Evolutionary conservation across 2,888 invertebrate genomes (phyloP).

Genomic region (Apocheima hispidaria): DNA sequence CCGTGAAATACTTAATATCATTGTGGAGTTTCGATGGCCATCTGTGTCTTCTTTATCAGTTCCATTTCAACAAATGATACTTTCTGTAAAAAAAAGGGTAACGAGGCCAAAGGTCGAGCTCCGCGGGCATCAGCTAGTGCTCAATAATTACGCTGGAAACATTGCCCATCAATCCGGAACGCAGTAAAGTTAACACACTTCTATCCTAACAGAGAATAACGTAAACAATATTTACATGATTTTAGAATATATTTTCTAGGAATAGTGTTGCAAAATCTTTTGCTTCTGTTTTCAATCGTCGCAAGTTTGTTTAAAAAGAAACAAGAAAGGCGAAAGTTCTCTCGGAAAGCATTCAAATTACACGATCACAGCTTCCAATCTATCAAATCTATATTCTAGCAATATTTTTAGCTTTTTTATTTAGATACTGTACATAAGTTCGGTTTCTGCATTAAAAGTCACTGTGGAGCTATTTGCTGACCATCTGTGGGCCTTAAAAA

Average conservation of each 20-base stretch:
- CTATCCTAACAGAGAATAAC: no score
- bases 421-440: slow-evolving; percentile 13
- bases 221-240: no score
- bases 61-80: no score
- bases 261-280: not conserved
- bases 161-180: no score
- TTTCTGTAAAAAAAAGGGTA: no score
- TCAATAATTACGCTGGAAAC: no score
- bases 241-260: not conserved
- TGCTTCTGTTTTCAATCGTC: slow-evolving; percentile 3
- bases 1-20: no score
- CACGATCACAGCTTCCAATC: slow-evolving; percentile 2
- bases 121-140: no score
- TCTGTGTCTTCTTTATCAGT: no score
- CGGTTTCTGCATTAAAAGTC: slow-evolving; percentile 19
- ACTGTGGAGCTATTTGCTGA: slow-evolving; percentile 19
- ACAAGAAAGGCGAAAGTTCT: slow-evolving; percentile 5
- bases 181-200: no score
- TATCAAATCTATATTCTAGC: slow-evolving; percentile 10
- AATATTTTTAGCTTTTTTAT: slow-evolving; percentile 10
- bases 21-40: no score
- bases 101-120: no score
- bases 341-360: slow-evolving; percentile 20
- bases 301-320: slow-evolving; percentile 5
- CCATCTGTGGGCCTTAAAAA: not conserved